Conservation (phyloP, 1,140 invertebrate species). For the Portunus trituberculatus region DNA sequence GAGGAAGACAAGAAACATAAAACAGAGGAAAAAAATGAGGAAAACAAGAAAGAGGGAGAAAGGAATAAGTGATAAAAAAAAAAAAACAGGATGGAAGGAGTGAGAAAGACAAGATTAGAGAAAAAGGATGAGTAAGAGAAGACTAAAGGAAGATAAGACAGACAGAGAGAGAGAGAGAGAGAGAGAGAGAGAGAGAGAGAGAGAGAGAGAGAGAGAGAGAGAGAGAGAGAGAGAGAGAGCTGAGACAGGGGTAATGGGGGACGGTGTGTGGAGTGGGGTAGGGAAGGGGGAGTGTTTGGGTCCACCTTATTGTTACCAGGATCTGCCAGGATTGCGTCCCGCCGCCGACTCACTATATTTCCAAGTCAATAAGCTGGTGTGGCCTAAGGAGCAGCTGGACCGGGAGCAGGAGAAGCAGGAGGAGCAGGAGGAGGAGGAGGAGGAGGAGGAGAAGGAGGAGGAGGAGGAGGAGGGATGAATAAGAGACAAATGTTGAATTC, state of each 20-base stretch:
- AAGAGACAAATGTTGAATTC: background rate
- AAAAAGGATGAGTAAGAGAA: too few relatives aligned
- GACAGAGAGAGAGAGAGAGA: background rate
- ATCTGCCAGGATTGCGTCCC: constrained; percentile 36
- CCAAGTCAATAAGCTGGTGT: constrained; percentile 53
- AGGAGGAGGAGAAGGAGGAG: background rate
- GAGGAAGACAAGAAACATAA: too few relatives aligned
- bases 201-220: background rate
- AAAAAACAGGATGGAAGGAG: too few relatives aligned
- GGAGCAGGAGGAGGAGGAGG: background rate
- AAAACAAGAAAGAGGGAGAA: too few relatives aligned
- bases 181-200: background rate
- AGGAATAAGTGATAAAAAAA: too few relatives aligned
- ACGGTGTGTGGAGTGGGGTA: background rate
- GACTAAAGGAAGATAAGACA: too few relatives aligned
- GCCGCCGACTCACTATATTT: constrained; percentile 56
- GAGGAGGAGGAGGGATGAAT: background rate
- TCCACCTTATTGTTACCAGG: constrained; percentile 41
- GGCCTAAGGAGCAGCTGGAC: constrained; percentile 12
- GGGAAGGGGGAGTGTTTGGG: background rate
- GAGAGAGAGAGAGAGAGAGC: too few relatives aligned
- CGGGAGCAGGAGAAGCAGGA: background rate
- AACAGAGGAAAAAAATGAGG: too few relatives aligned
- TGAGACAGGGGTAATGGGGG: background rate
- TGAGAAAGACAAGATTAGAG: too few relatives aligned